Evolutionary conservation across 2,797 vertebrate species (phyloP), one percentile per base, ranked within the genome.

Genomic region (Aldrovandia affinis): DNA sequence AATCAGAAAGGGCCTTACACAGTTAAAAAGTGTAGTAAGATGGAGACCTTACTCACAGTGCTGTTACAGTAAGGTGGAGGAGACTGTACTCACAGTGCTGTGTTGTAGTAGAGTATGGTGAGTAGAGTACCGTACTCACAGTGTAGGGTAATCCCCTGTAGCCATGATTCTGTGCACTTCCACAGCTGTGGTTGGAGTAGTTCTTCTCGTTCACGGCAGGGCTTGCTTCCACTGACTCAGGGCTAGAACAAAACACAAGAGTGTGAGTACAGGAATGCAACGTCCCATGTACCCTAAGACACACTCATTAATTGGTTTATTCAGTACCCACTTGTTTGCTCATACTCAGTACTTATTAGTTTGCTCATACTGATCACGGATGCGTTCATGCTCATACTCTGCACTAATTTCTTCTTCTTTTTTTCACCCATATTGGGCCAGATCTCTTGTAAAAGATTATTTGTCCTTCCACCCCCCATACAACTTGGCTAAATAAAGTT

Each of bases 191-290:
- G 95, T 95, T 98, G 91, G 97, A 96, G 95, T 96, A 99, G 93
- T 96, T 97, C 94, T 99, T 99, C 94, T 98, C 97, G 93, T 97
- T 97, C 92, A 98, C 98, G 92, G 98, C 98, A 96, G 98, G 98
- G 94, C 98, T 99, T 93, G 98, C 98, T 98, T 99, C 98, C 96
- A 99, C 98, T 96, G 98, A 99, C 96, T 99, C 98, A 96, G 98
- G 98, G 96, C 98, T 99, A 93, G 86, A 93, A 91, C 92, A 91
- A 94, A 86, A 93, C 88, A 86, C 92, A 6, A 6, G 90, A 94
- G 94, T 92, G 78, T 18, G 1, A 20, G 6, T 15, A 84, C 14
- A 39, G 52, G 28, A 55, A 44, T 52, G 25, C 52, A n/a, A 59
- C 55, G 33, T 59, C 59, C 80, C n/a, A n/a, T 2, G n/a, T 36